Conservation (phyloP, 2,888 invertebrate genomes). For the Eilema caniola region DNA sequence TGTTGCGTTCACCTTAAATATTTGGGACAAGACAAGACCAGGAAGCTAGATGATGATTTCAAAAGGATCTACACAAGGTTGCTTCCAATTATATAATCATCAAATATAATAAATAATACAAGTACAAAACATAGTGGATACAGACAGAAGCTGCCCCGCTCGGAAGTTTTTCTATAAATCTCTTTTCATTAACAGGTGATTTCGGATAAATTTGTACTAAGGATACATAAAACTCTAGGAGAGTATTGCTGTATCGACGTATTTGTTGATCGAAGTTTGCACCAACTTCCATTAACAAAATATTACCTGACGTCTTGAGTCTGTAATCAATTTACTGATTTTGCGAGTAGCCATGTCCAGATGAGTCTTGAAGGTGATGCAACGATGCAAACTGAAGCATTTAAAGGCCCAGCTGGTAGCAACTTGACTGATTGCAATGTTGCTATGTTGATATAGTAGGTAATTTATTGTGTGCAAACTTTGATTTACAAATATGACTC, state of each 20-base stretch:
- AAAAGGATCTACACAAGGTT: too few relatives aligned
- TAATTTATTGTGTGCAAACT: neutral
- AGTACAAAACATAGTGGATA: too few relatives aligned
- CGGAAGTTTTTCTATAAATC: neutral
- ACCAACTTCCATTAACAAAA: neutral
- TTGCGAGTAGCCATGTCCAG: neutral
- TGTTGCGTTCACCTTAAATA: neutral
- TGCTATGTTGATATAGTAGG: neutral
- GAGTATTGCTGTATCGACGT: neutral
- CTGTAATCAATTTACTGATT: neutral
- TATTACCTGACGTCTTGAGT: neutral
- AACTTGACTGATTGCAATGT: neutral
- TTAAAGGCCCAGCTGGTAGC: neutral
- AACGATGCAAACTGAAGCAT: neutral
- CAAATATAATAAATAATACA: too few relatives aligned
- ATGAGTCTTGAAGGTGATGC: neutral
- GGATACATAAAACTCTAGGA: conserved; percentile 51
- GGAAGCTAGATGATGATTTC: neutral
- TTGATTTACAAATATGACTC: neutral
- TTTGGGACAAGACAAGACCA: too few relatives aligned
- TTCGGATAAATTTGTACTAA: conserved; percentile 56
- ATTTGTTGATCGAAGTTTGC: conserved; percentile 8
- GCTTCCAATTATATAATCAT: too few relatives aligned
- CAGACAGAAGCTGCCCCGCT: neutral
- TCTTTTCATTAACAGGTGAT: conserved; percentile 60